phyloP scores from a whole-genome alignment of 2,797 vertebrate species.

The Bufotes viridis region DNA sequence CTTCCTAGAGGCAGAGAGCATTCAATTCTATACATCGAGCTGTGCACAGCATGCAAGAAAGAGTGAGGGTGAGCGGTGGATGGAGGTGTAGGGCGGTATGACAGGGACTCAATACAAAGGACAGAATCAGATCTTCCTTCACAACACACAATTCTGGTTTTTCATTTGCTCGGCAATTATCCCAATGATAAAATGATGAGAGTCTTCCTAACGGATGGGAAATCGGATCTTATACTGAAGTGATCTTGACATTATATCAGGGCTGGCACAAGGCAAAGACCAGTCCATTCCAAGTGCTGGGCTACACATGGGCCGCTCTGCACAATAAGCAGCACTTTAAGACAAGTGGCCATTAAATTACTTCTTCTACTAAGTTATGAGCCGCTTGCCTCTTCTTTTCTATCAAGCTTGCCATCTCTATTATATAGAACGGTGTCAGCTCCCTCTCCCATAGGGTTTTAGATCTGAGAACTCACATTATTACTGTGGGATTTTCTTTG shows the following conservation, averaged over 20 bases:
- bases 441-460: too few relatives aligned
- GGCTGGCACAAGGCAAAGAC: too few relatives aligned
- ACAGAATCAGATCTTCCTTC: conserved; percentile 30
- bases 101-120: background rate
- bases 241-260: background rate
- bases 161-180: conserved; percentile 49
- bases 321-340: too few relatives aligned
- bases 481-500: too few relatives aligned
- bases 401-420: too few relatives aligned
- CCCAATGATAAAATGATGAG: conserved; percentile 26
- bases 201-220: conserved; percentile 5
- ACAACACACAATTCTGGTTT: conserved; percentile 33
- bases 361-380: too few relatives aligned
- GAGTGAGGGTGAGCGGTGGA: background rate
- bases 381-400: too few relatives aligned
- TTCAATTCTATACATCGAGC: conserved; percentile 2
- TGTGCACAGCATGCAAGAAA: background rate
- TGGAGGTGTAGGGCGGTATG: background rate
- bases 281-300: too few relatives aligned
- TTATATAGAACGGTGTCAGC: too few relatives aligned
- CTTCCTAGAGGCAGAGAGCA: background rate
- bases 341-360: too few relatives aligned
- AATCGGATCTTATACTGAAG: background rate
- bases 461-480: too few relatives aligned
- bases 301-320: too few relatives aligned